These are phyloP conservation scores for Slavum lentiscoides DNA, from an alignment of 2,888 invertebrate genomes.

Conservation along the genomic window DNA sequence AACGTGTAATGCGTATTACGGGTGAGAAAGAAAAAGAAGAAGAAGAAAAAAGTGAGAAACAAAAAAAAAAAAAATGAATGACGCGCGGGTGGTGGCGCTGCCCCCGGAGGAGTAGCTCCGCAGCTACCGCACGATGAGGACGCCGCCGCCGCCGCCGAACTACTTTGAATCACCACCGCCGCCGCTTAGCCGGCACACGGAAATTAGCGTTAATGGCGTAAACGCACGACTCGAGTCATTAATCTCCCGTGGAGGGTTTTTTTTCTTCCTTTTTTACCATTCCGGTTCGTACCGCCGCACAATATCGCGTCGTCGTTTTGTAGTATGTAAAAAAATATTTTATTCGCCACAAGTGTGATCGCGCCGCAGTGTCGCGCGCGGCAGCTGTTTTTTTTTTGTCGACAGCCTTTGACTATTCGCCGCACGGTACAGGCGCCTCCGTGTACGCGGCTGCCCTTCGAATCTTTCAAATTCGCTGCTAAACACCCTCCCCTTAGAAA, in stretches of 20 bases:
- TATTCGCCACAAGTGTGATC: no score
- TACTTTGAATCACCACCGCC: slow-evolving; percentile 15
- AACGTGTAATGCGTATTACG: neutral
- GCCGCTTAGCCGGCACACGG: slow-evolving; percentile 25
- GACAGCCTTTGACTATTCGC: no score
- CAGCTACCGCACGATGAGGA: slow-evolving; percentile 31
- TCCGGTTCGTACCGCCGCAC: no score
- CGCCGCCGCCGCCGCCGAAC: slow-evolving; percentile 5
- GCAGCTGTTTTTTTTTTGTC: no score
- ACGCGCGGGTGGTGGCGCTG: neutral
- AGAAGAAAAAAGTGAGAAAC: neutral
- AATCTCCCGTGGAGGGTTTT: slow-evolving; percentile 17
- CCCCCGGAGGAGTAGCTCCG: no score
- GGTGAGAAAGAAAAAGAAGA: neutral
- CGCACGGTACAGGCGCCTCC: no score
- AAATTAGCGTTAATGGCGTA: slow-evolving; percentile 53
- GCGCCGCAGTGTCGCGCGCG: no score
- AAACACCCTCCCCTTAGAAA: no score
- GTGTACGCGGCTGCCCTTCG: no score
- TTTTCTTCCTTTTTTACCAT: neutral
- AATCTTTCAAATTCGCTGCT: no score
- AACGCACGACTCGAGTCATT: slow-evolving; percentile 52
- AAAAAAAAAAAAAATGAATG: neutral
- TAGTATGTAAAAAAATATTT: neutral
- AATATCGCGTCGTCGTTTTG: neutral